Evolutionary conservation across 2,797 vertebrate species (phyloP).

Genomic region (Chaunax sp.): DNA sequence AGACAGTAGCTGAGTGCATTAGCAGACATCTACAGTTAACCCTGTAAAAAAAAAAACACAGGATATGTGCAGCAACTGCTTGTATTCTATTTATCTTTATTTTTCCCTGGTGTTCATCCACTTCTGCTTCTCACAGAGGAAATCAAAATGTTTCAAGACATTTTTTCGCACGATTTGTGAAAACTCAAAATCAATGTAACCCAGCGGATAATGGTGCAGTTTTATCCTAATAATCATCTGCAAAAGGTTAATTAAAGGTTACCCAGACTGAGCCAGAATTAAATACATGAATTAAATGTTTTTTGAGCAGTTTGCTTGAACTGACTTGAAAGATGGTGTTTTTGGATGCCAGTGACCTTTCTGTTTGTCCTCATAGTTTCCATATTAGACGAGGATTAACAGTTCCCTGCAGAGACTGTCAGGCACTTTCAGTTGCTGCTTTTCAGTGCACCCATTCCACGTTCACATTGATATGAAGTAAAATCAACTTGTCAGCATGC

Average conservation of each 20-base stretch:
- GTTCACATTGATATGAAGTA: neutral
- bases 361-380: slow-evolving; percentile 23
- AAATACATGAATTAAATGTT: neutral
- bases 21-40: slow-evolving; percentile 46
- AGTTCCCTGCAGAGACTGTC: slow-evolving; percentile 7
- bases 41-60: slow-evolving; percentile 31
- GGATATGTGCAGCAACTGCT: slow-evolving; percentile 38
- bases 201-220: neutral
- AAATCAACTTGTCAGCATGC: slow-evolving; percentile 7
- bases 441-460: neutral
- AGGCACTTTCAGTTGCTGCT: slow-evolving; percentile 1
- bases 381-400: slow-evolving; percentile 12
- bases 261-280: neutral
- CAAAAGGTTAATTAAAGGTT: neutral
- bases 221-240: neutral
- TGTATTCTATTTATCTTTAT: slow-evolving; percentile 31
- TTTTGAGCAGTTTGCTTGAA: slow-evolving; percentile 6
- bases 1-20: slow-evolving; percentile 56
- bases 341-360: neutral
- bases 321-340: slow-evolving; percentile 4
- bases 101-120: slow-evolving; percentile 35
- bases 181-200: neutral
- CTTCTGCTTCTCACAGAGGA: slow-evolving; percentile 18
- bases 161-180: slow-evolving; percentile 17
- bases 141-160: slow-evolving; percentile 5